A percentile compares a stretch with the other conserved stretches of the same genome.
These are phyloP conservation scores for Rhea pennata DNA, from an alignment of 2,113 vertebrate genomes.

Conservation along the genomic window DNA sequence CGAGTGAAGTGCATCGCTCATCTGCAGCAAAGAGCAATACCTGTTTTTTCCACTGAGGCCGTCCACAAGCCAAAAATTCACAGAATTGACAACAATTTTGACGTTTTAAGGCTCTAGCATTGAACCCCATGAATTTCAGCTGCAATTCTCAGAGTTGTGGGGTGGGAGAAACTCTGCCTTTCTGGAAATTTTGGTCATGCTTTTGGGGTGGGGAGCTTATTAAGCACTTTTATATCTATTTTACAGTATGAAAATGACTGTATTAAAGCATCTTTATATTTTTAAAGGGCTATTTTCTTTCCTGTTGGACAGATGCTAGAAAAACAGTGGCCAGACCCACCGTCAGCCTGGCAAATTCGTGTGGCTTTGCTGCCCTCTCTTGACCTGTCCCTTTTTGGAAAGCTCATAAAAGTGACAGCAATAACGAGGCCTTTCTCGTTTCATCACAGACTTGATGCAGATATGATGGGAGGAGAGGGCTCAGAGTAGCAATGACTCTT, in stretches of 20 bases:
- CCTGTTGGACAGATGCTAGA: not conserved
- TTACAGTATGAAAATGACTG: not conserved
- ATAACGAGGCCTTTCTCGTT: not conserved
- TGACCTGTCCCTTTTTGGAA: not conserved
- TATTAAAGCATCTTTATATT: not conserved
- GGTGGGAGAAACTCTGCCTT: not conserved
- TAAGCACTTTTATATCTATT: not conserved
- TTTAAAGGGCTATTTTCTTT: not conserved
- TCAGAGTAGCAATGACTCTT: not conserved
- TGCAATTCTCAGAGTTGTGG: not conserved
- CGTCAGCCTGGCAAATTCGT: not conserved
- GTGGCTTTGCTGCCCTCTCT: not conserved
- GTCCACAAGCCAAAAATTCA: accelerated
- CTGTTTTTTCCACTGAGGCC: not conserved
- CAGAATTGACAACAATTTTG: not conserved
- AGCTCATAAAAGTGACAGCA: not conserved
- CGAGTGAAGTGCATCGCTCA: too few relatives aligned
- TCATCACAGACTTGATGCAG: not conserved
- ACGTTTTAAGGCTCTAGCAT: not conserved
- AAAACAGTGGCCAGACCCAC: not conserved
- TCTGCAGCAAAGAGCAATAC: not conserved
- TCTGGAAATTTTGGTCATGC: not conserved
- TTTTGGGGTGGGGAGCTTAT: not conserved
- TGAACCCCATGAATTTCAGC: not conserved
- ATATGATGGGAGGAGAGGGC: not conserved